A percentile compares a stretch with the other conserved stretches of the same genome.
phyloP scores from a whole-genome alignment of 2,797 vertebrate genomes.

The Lerista edwardsae region DNA sequence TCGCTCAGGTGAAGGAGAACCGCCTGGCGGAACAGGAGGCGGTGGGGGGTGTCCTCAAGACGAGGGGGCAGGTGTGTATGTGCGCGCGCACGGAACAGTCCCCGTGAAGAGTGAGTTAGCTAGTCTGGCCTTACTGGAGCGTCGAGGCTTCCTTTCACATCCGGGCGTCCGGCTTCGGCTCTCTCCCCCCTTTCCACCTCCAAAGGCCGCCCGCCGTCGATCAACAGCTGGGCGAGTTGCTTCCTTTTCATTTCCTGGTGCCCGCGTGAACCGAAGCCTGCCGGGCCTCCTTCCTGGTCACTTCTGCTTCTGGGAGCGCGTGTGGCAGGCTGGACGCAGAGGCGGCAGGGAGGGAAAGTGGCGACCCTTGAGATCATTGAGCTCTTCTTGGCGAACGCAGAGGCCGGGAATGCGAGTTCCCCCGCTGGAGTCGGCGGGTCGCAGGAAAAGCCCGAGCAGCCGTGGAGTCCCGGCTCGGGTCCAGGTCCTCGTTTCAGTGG shows the following conservation, averaged over 20 bases:
- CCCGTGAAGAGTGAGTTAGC: too few relatives aligned
- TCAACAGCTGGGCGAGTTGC: too few relatives aligned
- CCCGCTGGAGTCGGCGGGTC: fast-evolving
- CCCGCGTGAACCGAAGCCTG: too few relatives aligned
- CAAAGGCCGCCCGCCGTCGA: too few relatives aligned
- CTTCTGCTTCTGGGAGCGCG: too few relatives aligned
- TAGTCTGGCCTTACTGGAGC: neutral
- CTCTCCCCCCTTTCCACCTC: neutral
- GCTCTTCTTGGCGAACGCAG: neutral
- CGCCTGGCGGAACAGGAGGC: neutral
- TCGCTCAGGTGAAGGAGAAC: fast-evolving
- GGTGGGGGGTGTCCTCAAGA: neutral
- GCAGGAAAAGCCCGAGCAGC: too few relatives aligned
- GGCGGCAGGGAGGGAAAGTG: too few relatives aligned
- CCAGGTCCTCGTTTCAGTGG: too few relatives aligned
- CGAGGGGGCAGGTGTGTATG: neutral
- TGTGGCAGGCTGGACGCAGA: too few relatives aligned
- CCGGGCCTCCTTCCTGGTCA: too few relatives aligned
- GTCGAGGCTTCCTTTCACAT: neutral
- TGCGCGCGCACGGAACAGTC: too few relatives aligned
- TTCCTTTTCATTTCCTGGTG: too few relatives aligned
- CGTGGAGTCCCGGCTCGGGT: fast-evolving
- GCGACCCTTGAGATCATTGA: neutral
- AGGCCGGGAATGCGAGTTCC: neutral
- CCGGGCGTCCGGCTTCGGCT: neutral